phyloP scores from a whole-genome alignment of 2,888 invertebrate species.

The Ennomos quercinarius region DNA sequence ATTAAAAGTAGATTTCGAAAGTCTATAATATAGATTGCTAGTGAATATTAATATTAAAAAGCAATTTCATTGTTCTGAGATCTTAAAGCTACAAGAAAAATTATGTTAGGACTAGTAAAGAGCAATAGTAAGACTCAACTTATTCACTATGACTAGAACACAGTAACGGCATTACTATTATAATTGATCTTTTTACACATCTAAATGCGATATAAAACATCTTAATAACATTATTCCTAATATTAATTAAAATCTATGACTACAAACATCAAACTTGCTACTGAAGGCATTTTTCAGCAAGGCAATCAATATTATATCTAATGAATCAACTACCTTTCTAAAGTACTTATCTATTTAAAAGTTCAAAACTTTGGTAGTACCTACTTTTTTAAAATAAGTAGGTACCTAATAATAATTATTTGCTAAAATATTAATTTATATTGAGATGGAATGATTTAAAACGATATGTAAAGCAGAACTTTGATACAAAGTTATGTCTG shows the following conservation, averaged over 20 bases:
- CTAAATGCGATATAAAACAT: not conserved
- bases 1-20: not conserved
- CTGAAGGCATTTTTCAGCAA: constrained; percentile 41
- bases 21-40: not conserved
- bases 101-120: not conserved
- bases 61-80: constrained; percentile 15
- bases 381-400: not conserved
- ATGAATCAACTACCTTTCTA: constrained; percentile 20
- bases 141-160: constrained; percentile 25
- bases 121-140: not conserved
- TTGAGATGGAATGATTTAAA: constrained; percentile 20
- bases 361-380: constrained; percentile 1
- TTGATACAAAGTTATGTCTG: constrained; percentile 38
- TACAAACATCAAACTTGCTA: constrained; percentile 31
- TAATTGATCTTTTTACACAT: not conserved
- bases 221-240: constrained; percentile 3
- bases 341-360: not conserved
- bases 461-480: constrained; percentile 39
- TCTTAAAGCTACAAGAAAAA: constrained; percentile 7
- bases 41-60: constrained; percentile 9
- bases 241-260: constrained; percentile 12
- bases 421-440: not conserved
- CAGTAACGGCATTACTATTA: constrained; percentile 19
- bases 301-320: constrained; percentile 38
- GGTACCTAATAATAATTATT: not conserved